These are phyloP conservation scores for Anguilla anguilla DNA, from an alignment of 2,797 vertebrate species.

Conservation along the genomic window DNA sequence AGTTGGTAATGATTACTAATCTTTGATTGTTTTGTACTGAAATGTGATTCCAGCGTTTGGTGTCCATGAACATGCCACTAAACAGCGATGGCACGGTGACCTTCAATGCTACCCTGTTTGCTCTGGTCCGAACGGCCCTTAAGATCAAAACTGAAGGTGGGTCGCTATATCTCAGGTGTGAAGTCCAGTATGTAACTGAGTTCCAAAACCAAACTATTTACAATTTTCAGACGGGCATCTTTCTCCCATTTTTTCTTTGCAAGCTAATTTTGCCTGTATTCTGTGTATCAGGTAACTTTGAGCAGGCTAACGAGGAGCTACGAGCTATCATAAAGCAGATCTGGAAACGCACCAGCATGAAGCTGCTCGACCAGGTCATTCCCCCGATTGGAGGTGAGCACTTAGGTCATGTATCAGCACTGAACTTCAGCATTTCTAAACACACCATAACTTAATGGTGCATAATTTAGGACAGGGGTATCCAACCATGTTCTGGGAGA, in stretches of 20 bases:
- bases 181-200: background rate
- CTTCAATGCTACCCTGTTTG: constrained; percentile 92
- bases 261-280: background rate
- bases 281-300: constrained; percentile 82
- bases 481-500: too few species aligned
- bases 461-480: too few species aligned
- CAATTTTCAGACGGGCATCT: background rate
- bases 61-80: constrained; percentile 96
- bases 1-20: background rate
- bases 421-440: background rate
- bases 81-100: constrained; percentile 93
- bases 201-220: background rate
- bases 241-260: background rate
- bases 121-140: constrained; percentile 88
- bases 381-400: constrained; percentile 87
- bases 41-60: constrained; percentile 75
- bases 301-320: constrained; percentile 91
- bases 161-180: constrained; percentile 30
- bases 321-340: constrained; percentile 93
- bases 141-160: constrained; percentile 95
- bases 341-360: constrained; percentile 96
- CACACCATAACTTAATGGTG: too few species aligned
- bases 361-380: constrained; percentile 93
- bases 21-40: background rate
- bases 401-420: background rate